Evolutionary conservation across 2,113 vertebrate genomes (phyloP).

Genomic region (Heliornis fulica): DNA sequence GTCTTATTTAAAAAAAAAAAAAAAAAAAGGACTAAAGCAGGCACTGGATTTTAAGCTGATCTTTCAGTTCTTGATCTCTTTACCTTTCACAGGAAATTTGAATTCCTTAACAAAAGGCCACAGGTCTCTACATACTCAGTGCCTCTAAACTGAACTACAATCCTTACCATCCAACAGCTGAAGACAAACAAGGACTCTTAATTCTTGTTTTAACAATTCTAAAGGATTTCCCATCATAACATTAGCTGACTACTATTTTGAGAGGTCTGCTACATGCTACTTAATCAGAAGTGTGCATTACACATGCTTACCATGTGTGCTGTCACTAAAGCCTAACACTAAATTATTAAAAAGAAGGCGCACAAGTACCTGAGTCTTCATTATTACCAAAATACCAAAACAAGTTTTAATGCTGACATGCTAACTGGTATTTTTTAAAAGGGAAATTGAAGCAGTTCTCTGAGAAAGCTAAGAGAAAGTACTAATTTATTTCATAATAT

Average conservation of each 20-base stretch:
- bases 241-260: background rate
- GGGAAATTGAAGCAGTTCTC: background rate
- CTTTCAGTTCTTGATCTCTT: background rate
- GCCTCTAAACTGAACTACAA: background rate
- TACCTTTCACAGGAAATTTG: background rate
- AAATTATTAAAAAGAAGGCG: background rate
- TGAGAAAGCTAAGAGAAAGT: background rate
- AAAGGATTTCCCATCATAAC: background rate
- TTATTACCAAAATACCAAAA: background rate
- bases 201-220: background rate
- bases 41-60: background rate
- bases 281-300: background rate
- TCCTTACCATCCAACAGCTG: background rate
- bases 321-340: background rate
- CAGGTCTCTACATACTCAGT: background rate
- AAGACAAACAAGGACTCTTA: background rate
- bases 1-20: background rate
- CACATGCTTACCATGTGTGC: background rate
- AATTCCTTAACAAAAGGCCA: conserved; percentile 3
- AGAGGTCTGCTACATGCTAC: background rate
- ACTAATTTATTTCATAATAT: background rate
- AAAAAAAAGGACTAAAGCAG: background rate
- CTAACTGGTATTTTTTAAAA: background rate
- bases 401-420: background rate
- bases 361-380: background rate